Evolutionary conservation across 2,113 vertebrate genomes (phyloP), one percentile per base, ranked within the genome.

Genomic region (Psephotus haematonotus): DNA sequence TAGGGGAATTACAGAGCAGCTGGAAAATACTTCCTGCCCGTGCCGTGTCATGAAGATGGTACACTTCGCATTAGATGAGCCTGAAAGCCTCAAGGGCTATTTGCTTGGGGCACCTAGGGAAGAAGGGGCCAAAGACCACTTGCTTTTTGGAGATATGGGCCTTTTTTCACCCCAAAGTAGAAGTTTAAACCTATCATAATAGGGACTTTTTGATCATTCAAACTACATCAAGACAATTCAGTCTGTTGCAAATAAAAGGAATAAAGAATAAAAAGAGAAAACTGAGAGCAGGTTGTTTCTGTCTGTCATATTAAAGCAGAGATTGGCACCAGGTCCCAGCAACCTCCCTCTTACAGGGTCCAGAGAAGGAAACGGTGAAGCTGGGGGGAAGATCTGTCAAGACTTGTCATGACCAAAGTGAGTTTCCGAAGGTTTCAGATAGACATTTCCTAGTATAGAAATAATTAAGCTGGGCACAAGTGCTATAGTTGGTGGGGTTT

Each of bases 41-140:
- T 25, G 27, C 37, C 24, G 25, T 10, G 31, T 3, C 23, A 6
- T 0, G 9, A 31, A n/a, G 74, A 14, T 3, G 1, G 25, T 9
- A 25, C 29, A 25, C 3, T 13, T 0, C 4, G 43, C 33, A 8
- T 33, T 2, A 46, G 46, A 33, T 3, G 15, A 20, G 35, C 41
- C 52, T 41, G 33, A 39, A 65, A 77, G 33, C 50, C 49, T 44
- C 53, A 20, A 60, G 55, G 50, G 10, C 22, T 11, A 1, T 46
- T 49, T 76, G 57, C 43, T 44, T 15, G n/a, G 7, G 28, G 15
- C 19, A 39, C 9, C 35, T 37, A 44, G 28, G 60, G 60, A 49
- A 49, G 43, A 78, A 86, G 23, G 6, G 17, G 23, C 17, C 35
- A 52, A 60, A 20, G 19, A 9, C 29, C 4, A 5, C 25, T 53